Base-by-base conservation (phyloP, 1,140 invertebrate species). In the Hormaphis cornu region DNA sequence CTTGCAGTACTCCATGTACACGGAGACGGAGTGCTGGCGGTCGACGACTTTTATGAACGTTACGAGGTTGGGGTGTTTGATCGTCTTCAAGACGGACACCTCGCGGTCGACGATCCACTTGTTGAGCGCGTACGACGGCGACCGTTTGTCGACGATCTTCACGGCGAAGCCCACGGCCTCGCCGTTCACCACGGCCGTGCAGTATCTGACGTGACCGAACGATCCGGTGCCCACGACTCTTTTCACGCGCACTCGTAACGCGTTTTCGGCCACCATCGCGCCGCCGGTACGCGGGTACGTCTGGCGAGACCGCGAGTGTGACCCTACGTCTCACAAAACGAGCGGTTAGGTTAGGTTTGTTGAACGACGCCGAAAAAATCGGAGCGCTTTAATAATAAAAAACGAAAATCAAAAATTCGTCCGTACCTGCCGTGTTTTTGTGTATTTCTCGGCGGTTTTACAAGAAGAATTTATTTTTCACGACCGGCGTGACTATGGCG, bases 51-150 rank as follows among this genome's bases (percentile, higher is more conserved):
- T 77, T 63, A 78, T 77, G 9, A 82, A 78, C 35, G 75, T 74
- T 14, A 95, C 85, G 30, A 93, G 78, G 77, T 95, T 95, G 1
- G 92, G 84, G 79, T 92, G 95, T 69, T 83, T 84, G 14, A 94
- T 80, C 9, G 86, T 83, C 74, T 86, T 83, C 37, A 96, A 81
- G 70, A 96, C 89, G 74, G 83, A 85, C 75, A 93, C 95, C 77
- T 97, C 93, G 74, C 89, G 90, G 40, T 85, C 80, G 1, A 89
- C 91, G 74, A 95, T 90, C 69, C 86, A 83, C 7, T 94, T 82
- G 80, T 95, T 91, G 75, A 91, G 91, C 71, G 86, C 81, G 76
- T 88, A 89, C 1, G 95, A 84, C 44, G 95, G 82, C 79, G 90
- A 89, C 63, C 85, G 83, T 78, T 97, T 97, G 73, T 91, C 12